Base-by-base conservation (phyloP, 2,888 invertebrate species). In the Macrophya alboannulata region DNA sequence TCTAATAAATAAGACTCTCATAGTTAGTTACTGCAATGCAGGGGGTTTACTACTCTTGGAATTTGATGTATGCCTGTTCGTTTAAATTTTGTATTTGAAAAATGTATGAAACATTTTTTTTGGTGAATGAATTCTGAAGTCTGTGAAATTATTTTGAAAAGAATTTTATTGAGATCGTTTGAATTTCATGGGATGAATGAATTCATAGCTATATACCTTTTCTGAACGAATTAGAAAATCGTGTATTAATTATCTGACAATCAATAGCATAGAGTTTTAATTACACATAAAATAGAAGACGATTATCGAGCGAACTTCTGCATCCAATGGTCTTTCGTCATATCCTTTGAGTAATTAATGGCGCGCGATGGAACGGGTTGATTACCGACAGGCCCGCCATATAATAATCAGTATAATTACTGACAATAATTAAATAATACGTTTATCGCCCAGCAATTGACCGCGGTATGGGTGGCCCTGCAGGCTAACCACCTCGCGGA, bases 371-470 rank as follows among this genome's bases (percentile, higher is more conserved):
- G 86, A 87, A 77, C 88, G 86, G 86, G 88, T 40, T 62, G 62
- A 81, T 45, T 51, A 21, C 81, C 81, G 43, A 81, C 89, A 84
- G 88, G 88, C 88, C 87, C 87, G 88, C 88, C 89, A 87, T 90
- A 92, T 90, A 92, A 91, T 92, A 90, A 92, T 92, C 89, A 89
- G 88, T 90, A 55, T 55, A 92, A 92, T 92, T 92, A 90, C 88
- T 90, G 88, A 88, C 87, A 88, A 90, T 92, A 91, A 92, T 92
- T 93, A 92, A 92, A 91, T 92, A 92, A 91, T 92, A 87, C 90
- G 87, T 86, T 86, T 87, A 86, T 90, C 91, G 88, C 82, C 87
- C 86, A 86, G 85, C 89, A 87, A 89, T 88, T 88, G 87, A 84
- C 83, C 59, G 62, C 86, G 85, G 87, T 84, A 87, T 89, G 91